Percentiles rank a stretch among this genome's conserved stretches.
Conservation (phyloP, 2,888 invertebrate species). For the Tineola bisselliella region DNA sequence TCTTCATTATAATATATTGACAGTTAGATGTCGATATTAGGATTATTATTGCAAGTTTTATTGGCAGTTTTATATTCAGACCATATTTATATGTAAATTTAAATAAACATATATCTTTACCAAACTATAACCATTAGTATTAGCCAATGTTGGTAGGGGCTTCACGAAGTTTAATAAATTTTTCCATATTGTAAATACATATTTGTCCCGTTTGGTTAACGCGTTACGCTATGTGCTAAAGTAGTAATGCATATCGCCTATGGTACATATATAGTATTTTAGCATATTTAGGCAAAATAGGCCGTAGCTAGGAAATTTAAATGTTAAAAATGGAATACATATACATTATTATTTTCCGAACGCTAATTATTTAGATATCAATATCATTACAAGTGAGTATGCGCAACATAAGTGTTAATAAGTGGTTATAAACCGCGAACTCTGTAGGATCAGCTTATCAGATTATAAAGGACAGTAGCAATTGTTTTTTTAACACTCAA, state of each 20-base stretch:
- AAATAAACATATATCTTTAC: not conserved
- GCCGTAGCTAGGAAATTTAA: no score
- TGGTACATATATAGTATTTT: no score
- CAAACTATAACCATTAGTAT: not conserved
- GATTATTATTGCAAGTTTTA: not conserved
- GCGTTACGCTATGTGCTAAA: no score
- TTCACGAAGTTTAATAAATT: no score
- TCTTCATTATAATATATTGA: no score
- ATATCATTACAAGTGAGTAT: not conserved
- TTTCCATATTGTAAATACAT: no score
- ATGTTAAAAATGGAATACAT: no score
- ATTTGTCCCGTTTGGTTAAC: no score
- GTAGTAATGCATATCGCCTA: no score
- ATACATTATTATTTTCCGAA: not conserved
- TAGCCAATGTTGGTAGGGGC: no score
- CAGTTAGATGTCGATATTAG: not conserved
- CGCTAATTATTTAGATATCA: not conserved
- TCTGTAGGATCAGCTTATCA: not conserved
- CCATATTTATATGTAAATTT: not conserved
- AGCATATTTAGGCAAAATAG: no score
- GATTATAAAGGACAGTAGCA: not conserved
- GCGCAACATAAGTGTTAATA: not conserved
- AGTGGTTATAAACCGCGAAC: not conserved
- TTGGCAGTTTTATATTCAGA: not conserved
- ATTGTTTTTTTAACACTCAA: slow-evolving; percentile 19